Evolutionary conservation across 2,113 vertebrate species (phyloP).

Genomic region (Mirounga angustirostris): DNA sequence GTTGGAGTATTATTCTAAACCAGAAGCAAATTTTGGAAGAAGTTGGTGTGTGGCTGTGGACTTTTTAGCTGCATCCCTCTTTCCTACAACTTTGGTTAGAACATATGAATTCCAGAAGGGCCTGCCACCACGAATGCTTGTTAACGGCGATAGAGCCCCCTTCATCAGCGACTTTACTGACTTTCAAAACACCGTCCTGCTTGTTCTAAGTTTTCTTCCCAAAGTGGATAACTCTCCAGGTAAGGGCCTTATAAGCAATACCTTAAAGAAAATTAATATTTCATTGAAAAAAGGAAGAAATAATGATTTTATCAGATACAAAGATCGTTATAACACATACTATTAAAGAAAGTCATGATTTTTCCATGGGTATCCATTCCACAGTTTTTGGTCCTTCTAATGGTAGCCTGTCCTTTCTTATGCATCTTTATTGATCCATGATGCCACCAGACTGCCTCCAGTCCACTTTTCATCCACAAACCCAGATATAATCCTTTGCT

Average conservation of each 20-base stretch:
- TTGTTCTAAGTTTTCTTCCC: constrained; percentile 62
- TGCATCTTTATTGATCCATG: not conserved
- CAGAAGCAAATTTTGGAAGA: constrained; percentile 84
- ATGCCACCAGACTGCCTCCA: not conserved
- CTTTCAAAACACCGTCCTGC: constrained; percentile 83
- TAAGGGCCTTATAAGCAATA: constrained; percentile 57
- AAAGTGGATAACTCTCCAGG: constrained; percentile 78
- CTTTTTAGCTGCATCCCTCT: constrained; percentile 81
- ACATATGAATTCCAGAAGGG: constrained; percentile 76
- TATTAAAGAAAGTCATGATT: not conserved
- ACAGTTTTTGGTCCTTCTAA: not conserved
- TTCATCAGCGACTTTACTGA: constrained; percentile 82
- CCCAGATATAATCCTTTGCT: not conserved
- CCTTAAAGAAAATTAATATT: not conserved
- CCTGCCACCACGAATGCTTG: constrained; percentile 85
- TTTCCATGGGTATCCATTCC: not conserved
- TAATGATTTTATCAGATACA: not conserved
- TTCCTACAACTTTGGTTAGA: constrained; percentile 76
- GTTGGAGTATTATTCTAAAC: constrained; percentile 71
- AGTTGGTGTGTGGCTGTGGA: constrained; percentile 82
- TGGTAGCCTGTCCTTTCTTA: not conserved
- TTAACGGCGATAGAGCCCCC: constrained; percentile 71
- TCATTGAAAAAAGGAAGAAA: not conserved
- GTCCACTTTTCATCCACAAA: not conserved
- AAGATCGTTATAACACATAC: not conserved